A percentile compares a stretch with the other conserved stretches of the same genome.
Conservation (phyloP, 1,140 invertebrate species). For the Brachionus rotundiformis region DNA sequence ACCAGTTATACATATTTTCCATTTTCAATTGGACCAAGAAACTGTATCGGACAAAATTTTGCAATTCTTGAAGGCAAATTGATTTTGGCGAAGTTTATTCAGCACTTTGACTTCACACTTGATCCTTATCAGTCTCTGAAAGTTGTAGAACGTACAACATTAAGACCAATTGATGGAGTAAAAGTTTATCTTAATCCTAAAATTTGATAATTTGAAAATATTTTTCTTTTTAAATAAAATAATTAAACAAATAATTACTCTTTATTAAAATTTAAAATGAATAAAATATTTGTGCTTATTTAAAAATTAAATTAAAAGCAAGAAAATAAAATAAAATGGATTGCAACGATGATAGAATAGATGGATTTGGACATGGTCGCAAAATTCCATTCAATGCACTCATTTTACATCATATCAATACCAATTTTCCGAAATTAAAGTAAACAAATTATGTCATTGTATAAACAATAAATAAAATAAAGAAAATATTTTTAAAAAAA, state of each 20-base stretch:
- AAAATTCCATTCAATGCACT: neutral
- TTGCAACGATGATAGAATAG: conserved; percentile 2
- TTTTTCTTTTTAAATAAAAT: too few species aligned
- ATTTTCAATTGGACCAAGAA: conserved; percentile 27
- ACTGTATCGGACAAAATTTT: conserved; percentile 52
- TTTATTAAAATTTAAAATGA: too few species aligned
- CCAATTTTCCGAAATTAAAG: conserved; percentile 1
- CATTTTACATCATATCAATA: neutral
- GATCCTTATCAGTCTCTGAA: neutral
- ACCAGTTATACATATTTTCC: conserved; percentile 46
- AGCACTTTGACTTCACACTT: conserved; percentile 33
- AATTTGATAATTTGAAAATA: neutral
- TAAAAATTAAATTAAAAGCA: neutral
- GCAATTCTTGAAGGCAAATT: conserved; percentile 36
- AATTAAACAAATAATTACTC: too few species aligned
- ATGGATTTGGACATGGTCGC: conserved; percentile 33
- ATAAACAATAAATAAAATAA: too few species aligned
- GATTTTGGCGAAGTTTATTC: conserved; percentile 39
- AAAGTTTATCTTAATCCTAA: neutral
- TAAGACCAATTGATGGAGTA: conserved; percentile 24
- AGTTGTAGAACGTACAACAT: neutral
- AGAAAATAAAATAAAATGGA: neutral
- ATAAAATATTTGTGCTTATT: neutral
- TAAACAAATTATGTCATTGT: too few species aligned
- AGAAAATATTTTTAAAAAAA: neutral